phyloP scores from a whole-genome alignment of 2,888 invertebrate genomes.

The Drosophila fungiperda region DNA sequence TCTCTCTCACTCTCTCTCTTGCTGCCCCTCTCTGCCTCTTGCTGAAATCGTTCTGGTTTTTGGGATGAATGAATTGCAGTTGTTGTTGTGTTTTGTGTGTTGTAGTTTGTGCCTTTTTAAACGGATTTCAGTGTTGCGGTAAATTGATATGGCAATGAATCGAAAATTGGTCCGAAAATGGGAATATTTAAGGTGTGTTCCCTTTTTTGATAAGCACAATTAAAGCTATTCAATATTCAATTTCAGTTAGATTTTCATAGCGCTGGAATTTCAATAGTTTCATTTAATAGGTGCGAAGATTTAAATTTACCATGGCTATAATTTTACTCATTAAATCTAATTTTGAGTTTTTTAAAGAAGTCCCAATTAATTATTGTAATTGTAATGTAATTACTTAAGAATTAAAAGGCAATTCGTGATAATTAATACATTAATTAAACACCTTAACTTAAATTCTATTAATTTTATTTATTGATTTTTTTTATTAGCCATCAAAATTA shows the following conservation, averaged over 20 bases:
- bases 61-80: constrained; percentile 74
- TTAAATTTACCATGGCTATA: not conserved
- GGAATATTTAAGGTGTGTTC: constrained; percentile 35
- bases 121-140: constrained; percentile 52
- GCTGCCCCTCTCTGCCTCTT: constrained; percentile 15
- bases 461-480: not conserved
- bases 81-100: constrained; percentile 22
- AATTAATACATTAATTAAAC: not conserved
- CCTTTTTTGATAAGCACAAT: constrained; percentile 54
- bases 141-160: constrained; percentile 75
- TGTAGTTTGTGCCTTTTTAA: constrained; percentile 37
- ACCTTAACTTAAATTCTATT: not conserved
- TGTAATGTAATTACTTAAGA: too few species aligned
- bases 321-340: not conserved
- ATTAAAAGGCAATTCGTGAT: too few species aligned
- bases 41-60: constrained; percentile 35
- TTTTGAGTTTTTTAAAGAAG: not conserved
- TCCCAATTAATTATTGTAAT: too few species aligned
- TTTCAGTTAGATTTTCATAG: constrained; percentile 2
- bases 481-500: not conserved
- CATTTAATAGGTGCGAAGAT: not conserved
- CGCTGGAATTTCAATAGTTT: not conserved
- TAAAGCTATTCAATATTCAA: constrained; percentile 23
- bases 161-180: constrained; percentile 38
- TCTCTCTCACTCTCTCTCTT: constrained; percentile 26